phyloP scores from a whole-genome alignment of 2,888 invertebrate species.

The Cephus sareptanus region DNA sequence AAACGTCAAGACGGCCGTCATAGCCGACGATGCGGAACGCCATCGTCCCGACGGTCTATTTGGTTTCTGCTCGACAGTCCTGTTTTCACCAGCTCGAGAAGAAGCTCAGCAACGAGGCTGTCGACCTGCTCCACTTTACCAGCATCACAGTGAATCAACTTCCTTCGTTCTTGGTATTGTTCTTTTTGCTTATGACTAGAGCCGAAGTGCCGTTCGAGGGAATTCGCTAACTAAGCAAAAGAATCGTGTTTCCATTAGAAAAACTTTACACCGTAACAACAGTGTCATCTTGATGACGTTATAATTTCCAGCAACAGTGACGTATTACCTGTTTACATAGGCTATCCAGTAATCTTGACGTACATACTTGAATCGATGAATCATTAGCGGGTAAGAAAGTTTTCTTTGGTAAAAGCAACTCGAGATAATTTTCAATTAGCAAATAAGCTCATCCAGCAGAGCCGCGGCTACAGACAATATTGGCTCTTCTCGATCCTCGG shows the following conservation, averaged over 20 bases:
- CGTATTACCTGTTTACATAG: background rate
- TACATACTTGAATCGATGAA: background rate
- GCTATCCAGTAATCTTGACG: background rate
- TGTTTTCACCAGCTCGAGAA: background rate
- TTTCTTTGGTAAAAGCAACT: background rate
- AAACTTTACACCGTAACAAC: slow-evolving; percentile 16
- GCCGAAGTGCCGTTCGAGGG: slow-evolving; percentile 31
- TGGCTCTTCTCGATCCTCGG: background rate
- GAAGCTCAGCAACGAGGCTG: background rate
- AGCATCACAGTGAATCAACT: background rate
- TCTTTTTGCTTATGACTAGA: slow-evolving; percentile 22
- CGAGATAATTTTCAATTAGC: background rate
- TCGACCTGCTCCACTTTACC: background rate
- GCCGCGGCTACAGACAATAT: background rate
- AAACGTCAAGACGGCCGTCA: background rate
- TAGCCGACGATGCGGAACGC: background rate
- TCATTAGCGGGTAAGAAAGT: background rate
- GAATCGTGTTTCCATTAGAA: slow-evolving; percentile 33
- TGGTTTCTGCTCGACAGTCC: background rate
- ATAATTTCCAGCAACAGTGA: background rate
- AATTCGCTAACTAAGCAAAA: slow-evolving; percentile 31
- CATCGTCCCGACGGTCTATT: background rate
- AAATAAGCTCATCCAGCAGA: background rate
- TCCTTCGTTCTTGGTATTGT: slow-evolving; percentile 20
- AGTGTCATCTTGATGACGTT: background rate